Percentiles rank a stretch among this genome's conserved stretches.
phyloP scores from a whole-genome alignment of 2,888 invertebrate species.

The Aproaerema taeniolella region DNA sequence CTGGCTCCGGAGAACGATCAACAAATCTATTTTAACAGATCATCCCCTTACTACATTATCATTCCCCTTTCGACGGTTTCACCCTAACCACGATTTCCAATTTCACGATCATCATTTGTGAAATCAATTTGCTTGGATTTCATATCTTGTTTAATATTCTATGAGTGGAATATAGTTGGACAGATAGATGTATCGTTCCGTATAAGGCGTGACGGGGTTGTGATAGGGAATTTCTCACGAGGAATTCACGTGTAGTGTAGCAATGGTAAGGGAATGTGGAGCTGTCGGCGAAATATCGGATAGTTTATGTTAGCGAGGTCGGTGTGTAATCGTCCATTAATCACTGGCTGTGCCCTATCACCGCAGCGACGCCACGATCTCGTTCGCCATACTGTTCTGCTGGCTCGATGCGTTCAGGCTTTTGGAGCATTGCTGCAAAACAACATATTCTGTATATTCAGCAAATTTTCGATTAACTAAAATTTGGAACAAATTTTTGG shows the following conservation, averaged over 20 bases:
- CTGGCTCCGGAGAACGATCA: constrained; percentile 60
- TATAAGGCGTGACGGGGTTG: not conserved
- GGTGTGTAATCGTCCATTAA: constrained; percentile 62
- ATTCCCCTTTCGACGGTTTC: constrained; percentile 43
- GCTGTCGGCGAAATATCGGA: constrained; percentile 50
- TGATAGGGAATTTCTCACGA: not conserved
- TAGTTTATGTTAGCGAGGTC: constrained; percentile 56
- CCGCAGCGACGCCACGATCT: constrained; percentile 72
- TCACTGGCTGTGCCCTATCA: constrained; percentile 67
- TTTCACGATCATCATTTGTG: no score
- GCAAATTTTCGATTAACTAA: not conserved
- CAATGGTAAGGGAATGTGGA: constrained; percentile 16
- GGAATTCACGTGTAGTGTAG: not conserved
- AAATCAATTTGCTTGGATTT: no score
- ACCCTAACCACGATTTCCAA: constrained; percentile 18
- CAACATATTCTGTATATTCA: not conserved
- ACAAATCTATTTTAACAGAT: constrained; percentile 71
- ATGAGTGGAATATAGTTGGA: no score
- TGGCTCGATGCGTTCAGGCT: constrained; percentile 69
- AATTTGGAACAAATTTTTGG: not conserved
- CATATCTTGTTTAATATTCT: no score
- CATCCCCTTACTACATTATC: constrained; percentile 63
- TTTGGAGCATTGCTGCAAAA: constrained; percentile 72
- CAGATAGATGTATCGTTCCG: no score
- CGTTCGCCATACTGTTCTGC: constrained; percentile 73